phyloP scores from a whole-genome alignment of 2,888 invertebrate species.

The Melipona bicolor region DNA sequence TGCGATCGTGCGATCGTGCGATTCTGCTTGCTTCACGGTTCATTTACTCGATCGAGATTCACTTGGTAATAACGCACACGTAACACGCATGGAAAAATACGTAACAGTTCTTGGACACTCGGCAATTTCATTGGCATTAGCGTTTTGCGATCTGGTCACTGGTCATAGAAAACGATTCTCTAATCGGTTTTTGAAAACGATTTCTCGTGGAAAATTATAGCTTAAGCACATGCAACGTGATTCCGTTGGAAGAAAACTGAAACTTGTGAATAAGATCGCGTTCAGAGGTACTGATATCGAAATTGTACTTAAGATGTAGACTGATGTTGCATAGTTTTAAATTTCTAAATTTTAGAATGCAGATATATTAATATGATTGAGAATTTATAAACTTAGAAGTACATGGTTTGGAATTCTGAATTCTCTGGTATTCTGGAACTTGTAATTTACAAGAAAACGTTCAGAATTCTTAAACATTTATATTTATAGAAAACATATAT shows the following conservation, averaged over 20 bases:
- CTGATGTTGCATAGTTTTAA: no score
- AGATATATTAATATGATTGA: no score
- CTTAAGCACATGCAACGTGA: constrained; percentile 30
- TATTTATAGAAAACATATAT: no score
- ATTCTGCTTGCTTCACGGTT: neutral
- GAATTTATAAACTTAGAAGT: no score
- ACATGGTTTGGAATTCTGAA: no score
- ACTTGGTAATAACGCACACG: neutral
- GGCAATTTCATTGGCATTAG: neutral
- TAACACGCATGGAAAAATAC: constrained; percentile 9
- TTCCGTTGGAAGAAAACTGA: constrained; percentile 9
- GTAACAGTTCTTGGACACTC: constrained; percentile 10
- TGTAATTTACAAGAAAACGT: no score
- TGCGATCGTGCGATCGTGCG: neutral
- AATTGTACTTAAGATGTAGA: no score
- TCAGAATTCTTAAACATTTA: no score
- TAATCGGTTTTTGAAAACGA: neutral
- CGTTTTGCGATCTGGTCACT: neutral
- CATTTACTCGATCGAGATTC: constrained; percentile 28
- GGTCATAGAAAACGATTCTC: constrained; percentile 6
- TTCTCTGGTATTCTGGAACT: no score
- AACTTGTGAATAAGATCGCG: neutral
- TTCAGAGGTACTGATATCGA: no score
- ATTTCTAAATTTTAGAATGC: no score
- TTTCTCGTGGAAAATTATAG: constrained; percentile 16